Base-by-base conservation (phyloP, 2,113 vertebrate genomes). In the Myxocyprinus asiaticus region DNA sequence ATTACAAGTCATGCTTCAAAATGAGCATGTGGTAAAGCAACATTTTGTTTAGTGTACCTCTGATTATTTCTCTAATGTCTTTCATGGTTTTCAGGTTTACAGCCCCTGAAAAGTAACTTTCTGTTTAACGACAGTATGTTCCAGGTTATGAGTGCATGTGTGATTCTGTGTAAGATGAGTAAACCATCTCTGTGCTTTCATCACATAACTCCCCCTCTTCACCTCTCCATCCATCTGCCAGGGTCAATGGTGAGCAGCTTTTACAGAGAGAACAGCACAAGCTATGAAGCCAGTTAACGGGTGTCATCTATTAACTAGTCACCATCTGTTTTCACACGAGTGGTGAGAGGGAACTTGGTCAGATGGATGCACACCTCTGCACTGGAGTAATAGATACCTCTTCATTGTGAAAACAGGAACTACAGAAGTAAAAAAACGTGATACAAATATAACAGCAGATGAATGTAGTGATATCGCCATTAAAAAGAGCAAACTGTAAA, bases 131-230 rank as follows among this genome's bases (percentile, higher is more conserved):
- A 63, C 63, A 61, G 7, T 66, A n/a, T n/a, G 59, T 64, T 43
- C 17, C 10, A 62, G 56, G 71, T 58, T 50, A 14, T 76, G 53
- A 67, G 67, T 64, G 61, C 7, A 42, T 47, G 14, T 48, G 56
- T 44, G 56, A 64, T 63, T 70, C 15, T 59, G n/a, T 62, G 83
- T 85, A 84, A 78, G 88, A 91, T 88, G 87, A 72, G 72, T 87
- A 85, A 89, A 92, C 87, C 91, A 89, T 88, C 66, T 67, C 45
- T 66, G 83, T 88, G 84, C 88, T 89, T 33, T 33, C 22, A 33
- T 33, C 22, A 55, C 4, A 12, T 47, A n/a, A n/a, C 12, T 75
- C 71, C 10, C 48, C 12, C 43, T 69, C 71, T 85, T 81, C 84
- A 81, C 83, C 87, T 87, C 82, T 88, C 58, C 1, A 22, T 71